Evolutionary conservation across 2,797 vertebrate species (phyloP).

Genomic region (Clarias pachynema): DNA sequence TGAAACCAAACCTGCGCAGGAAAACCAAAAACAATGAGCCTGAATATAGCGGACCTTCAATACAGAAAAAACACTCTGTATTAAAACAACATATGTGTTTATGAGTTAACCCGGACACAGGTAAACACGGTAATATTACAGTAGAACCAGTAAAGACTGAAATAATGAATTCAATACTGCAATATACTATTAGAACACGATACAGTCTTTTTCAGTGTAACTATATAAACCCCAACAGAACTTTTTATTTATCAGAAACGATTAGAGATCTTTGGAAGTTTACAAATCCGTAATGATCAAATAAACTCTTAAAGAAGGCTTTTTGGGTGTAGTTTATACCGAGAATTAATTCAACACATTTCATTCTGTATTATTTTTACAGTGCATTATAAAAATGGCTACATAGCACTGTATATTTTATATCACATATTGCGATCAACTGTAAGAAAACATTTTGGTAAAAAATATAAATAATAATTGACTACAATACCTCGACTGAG

Average conservation of each 20-base stretch:
- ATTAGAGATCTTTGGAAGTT: background rate
- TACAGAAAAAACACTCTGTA: background rate
- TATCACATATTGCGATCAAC: background rate
- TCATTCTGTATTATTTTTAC: background rate
- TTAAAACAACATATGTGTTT: background rate
- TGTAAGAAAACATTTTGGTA: background rate
- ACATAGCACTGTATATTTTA: background rate
- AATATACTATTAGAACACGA: background rate
- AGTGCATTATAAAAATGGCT: background rate
- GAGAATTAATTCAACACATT: background rate
- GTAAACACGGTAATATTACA: background rate
- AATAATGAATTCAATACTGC: background rate
- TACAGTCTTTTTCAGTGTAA: background rate
- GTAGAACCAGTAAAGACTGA: background rate
- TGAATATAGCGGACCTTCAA: background rate
- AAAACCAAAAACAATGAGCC: slow-evolving; percentile 1
- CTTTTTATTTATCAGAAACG: background rate
- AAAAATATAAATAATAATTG: too few species aligned
- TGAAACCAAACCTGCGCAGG: slow-evolving; percentile 93
- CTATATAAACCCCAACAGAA: background rate
- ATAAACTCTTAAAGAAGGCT: background rate
- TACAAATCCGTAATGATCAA: background rate
- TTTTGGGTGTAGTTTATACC: background rate
- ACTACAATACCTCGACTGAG: background rate
- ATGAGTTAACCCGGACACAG: background rate